phyloP scores from a whole-genome alignment of 2,888 invertebrate species.

The Antitype chi region DNA sequence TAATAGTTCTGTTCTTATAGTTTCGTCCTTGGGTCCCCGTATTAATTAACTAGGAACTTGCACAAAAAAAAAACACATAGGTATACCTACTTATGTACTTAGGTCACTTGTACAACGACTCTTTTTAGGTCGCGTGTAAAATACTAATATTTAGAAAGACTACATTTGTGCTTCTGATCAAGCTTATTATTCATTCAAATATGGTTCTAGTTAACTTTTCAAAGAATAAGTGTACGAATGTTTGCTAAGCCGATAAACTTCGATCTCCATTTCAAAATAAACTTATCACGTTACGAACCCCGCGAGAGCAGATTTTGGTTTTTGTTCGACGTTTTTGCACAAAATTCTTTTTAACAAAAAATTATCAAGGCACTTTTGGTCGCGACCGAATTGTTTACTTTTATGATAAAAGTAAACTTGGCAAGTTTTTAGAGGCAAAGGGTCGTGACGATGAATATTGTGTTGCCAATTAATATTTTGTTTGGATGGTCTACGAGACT shows the following conservation, averaged over 20 bases:
- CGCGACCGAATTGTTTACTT: slow-evolving; percentile 84
- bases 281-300: slow-evolving; percentile 85
- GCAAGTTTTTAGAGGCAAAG: slow-evolving; percentile 69
- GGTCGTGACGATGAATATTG: slow-evolving; percentile 73
- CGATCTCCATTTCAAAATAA: slow-evolving; percentile 86
- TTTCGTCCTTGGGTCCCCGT: neutral
- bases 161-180: neutral
- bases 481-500: neutral
- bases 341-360: slow-evolving; percentile 82
- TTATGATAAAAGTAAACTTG: slow-evolving; percentile 83
- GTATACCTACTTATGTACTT: neutral
- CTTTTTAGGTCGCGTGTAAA: neutral
- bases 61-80: neutral
- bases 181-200: neutral
- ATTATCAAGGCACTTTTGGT: slow-evolving; percentile 73
- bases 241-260: slow-evolving; percentile 75
- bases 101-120: neutral
- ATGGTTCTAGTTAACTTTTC: slow-evolving; percentile 1
- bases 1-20: neutral
- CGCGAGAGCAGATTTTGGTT: slow-evolving; percentile 81
- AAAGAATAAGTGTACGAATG: slow-evolving; percentile 4
- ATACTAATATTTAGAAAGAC: neutral
- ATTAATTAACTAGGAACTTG: neutral
- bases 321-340: slow-evolving; percentile 85
- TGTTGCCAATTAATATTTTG: slow-evolving; percentile 51